These are phyloP conservation scores for Clarias laeviceps DNA, from an alignment of 2,797 vertebrate genomes.

Conservation along the genomic window DNA sequence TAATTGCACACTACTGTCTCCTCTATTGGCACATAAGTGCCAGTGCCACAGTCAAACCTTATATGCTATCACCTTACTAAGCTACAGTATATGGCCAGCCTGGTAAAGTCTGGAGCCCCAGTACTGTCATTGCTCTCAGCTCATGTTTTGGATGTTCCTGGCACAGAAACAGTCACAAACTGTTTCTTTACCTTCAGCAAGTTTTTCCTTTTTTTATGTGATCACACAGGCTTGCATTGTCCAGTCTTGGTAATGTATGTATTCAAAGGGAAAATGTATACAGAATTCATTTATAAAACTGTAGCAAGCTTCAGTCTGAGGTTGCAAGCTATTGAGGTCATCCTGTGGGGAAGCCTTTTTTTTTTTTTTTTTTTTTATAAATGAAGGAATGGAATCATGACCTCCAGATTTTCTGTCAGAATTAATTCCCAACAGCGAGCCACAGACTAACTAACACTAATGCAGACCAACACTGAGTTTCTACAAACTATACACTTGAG, in stretches of 20 bases:
- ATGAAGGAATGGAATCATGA: slow-evolving; percentile 11
- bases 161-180: slow-evolving; percentile 54
- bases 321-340: slow-evolving; percentile 53
- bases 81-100: slow-evolving; percentile 36
- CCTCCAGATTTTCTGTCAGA: slow-evolving; percentile 28
- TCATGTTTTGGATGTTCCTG: slow-evolving; percentile 46
- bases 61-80: slow-evolving; percentile 49
- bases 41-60: slow-evolving; percentile 32
- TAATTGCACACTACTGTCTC: slow-evolving; percentile 26
- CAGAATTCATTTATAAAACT: slow-evolving; percentile 60
- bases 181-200: slow-evolving; percentile 51
- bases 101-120: slow-evolving; percentile 34
- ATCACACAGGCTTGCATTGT: slow-evolving; percentile 58
- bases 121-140: slow-evolving; percentile 37
- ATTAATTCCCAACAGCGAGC: slow-evolving; percentile 20
- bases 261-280: slow-evolving; percentile 38
- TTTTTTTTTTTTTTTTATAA: slow-evolving; percentile 12
- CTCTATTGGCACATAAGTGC: slow-evolving; percentile 40
- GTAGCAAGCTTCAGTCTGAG: slow-evolving; percentile 35
- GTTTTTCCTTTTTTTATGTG: slow-evolving; percentile 58
- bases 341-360: slow-evolving; percentile 45
- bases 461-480: not conserved
- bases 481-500: not conserved
- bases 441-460: slow-evolving; percentile 31
- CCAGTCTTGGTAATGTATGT: slow-evolving; percentile 43